phyloP scores from a whole-genome alignment of 2,113 vertebrate genomes.

The Rhegmatorhina hoffmannsi region DNA sequence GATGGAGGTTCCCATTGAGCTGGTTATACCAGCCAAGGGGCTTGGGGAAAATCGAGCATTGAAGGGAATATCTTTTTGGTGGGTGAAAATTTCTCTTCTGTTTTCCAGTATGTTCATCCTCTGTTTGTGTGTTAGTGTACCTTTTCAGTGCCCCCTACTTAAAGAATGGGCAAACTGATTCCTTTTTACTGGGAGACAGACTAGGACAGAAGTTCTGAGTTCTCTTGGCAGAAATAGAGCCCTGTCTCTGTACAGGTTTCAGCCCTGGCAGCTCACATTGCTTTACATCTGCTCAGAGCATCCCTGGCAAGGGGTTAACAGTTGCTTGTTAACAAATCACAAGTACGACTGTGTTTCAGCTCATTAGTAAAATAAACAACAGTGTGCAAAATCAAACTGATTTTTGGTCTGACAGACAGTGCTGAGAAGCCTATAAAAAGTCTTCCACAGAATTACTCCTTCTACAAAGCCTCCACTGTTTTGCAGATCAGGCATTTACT shows the following conservation, averaged over 20 bases:
- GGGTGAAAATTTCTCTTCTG: neutral
- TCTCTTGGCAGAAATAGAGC: neutral
- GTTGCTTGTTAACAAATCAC: neutral
- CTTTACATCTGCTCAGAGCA: neutral
- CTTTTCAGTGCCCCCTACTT: neutral
- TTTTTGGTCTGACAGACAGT: neutral
- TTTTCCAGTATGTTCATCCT: neutral
- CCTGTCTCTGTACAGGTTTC: neutral
- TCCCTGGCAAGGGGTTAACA: neutral
- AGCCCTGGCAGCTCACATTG: neutral
- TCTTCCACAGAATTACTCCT: neutral
- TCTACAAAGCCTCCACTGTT: neutral
- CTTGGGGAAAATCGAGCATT: neutral
- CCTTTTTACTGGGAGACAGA: neutral
- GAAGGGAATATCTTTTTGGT: neutral
- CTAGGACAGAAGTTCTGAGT: neutral
- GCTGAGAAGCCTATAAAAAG: neutral
- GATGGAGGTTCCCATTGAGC: neutral
- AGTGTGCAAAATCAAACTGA: neutral
- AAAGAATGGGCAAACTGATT: neutral
- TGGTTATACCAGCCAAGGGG: neutral
- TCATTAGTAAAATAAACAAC: neutral
- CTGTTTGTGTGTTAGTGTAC: rapidly evolving
- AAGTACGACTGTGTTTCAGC: neutral
- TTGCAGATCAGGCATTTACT: neutral